Percentiles rank a stretch among this genome's conserved stretches.
These are phyloP conservation scores for Sebastes cheni DNA, from an alignment of 2,797 vertebrate genomes.

Conservation along the genomic window DNA sequence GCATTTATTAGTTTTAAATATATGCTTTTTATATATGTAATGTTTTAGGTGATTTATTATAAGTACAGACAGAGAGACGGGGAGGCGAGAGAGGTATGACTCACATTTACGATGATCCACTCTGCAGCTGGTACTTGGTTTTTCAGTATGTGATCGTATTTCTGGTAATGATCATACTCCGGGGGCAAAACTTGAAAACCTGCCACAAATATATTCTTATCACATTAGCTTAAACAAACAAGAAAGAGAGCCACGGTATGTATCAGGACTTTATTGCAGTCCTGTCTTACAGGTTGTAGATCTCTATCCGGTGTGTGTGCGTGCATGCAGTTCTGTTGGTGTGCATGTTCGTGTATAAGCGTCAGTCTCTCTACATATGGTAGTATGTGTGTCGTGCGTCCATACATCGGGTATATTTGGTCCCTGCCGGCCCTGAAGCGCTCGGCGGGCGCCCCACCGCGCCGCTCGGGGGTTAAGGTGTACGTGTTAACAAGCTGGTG, in stretches of 20 bases:
- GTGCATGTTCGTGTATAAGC: not conserved
- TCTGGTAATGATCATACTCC: constrained; percentile 14
- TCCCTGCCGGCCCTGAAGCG: constrained; percentile 42
- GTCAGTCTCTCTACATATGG: constrained; percentile 28
- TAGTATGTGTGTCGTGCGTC: not conserved
- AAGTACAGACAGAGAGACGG: not conserved
- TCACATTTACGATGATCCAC: constrained; percentile 32
- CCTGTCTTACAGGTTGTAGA: not conserved
- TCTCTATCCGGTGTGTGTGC: not conserved
- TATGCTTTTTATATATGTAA: not conserved
- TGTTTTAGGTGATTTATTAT: constrained; percentile 3
- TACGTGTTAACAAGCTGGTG: constrained; percentile 86
- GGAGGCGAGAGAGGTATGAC: constrained; percentile 17
- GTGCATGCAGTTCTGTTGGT: not conserved
- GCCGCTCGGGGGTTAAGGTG: constrained; percentile 82
- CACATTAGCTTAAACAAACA: not conserved
- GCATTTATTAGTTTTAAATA: not conserved
- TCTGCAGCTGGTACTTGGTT: constrained; percentile 16
- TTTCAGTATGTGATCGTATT: constrained; percentile 4
- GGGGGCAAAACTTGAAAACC: constrained; percentile 3
- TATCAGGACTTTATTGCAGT: not conserved
- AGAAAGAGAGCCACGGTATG: not conserved
- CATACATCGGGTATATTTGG: constrained; percentile 41
- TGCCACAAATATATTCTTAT: constrained; percentile 11
- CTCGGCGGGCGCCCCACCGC: constrained; percentile 59